These are phyloP conservation scores for Sipunculus nudus DNA, from an alignment of 2,888 invertebrate genomes.

Conservation along the genomic window DNA sequence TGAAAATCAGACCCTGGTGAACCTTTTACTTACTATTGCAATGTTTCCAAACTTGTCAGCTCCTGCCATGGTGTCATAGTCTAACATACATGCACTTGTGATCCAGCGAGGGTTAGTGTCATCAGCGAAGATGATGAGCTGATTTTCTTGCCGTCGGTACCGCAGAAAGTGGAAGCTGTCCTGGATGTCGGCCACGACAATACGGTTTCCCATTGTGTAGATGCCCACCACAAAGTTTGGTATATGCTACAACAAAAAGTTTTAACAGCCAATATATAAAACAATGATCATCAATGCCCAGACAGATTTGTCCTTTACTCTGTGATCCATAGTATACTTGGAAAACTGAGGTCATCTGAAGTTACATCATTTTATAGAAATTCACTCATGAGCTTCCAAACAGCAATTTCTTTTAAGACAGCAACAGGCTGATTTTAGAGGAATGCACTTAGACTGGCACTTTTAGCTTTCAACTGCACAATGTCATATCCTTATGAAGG, in stretches of 20 bases:
- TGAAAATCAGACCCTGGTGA: not conserved
- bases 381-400: too few relatives aligned
- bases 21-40: conserved; percentile 75
- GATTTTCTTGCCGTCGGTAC: conserved; percentile 95
- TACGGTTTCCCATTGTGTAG: conserved; percentile 91
- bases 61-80: conserved; percentile 95
- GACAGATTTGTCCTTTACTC: too few relatives aligned
- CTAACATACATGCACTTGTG: conserved; percentile 88
- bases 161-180: conserved; percentile 96
- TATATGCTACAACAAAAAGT: conserved; percentile 77
- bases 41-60: conserved; percentile 99
- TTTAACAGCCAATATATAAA: too few relatives aligned
- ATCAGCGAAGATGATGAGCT: conserved; percentile 97
- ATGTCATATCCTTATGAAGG: too few relatives aligned
- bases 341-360: too few relatives aligned
- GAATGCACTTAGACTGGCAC: too few relatives aligned
- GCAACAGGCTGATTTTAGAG: too few relatives aligned
- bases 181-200: conserved; percentile 90
- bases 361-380: too few relatives aligned
- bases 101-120: conserved; percentile 98
- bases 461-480: too few relatives aligned
- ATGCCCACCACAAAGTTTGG: conserved; percentile 94
- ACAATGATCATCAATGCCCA: too few relatives aligned
- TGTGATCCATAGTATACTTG: too few relatives aligned
- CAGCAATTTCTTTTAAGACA: too few relatives aligned